Conservation (phyloP, 2,113 vertebrate genomes). For the Ameiurus melas region DNA sequence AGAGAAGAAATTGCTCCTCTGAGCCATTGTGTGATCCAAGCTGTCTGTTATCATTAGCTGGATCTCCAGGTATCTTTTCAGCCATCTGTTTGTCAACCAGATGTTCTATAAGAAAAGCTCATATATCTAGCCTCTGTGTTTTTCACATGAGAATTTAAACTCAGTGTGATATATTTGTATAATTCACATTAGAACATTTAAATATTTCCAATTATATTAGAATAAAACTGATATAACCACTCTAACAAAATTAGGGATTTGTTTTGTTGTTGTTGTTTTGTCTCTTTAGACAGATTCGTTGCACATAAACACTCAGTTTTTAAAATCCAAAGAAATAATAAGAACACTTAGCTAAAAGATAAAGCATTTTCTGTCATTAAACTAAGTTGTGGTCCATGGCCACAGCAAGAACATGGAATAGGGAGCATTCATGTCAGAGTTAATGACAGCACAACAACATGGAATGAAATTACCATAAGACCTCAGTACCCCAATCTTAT, state of each 20-base stretch:
- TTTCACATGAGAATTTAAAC: background rate
- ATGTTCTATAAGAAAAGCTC: conserved; percentile 30
- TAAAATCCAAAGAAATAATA: background rate
- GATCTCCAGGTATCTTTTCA: conserved; percentile 42
- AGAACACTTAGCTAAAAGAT: background rate
- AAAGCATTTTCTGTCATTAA: background rate
- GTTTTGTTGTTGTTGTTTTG: background rate
- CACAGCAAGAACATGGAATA: background rate
- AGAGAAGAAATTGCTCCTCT: conserved; percentile 25
- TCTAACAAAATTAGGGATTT: background rate
- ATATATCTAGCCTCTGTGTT: conserved; percentile 23
- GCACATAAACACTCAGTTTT: background rate
- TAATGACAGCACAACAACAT: background rate
- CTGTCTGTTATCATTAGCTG: conserved; percentile 49
- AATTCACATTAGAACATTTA: background rate
- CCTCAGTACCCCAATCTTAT: background rate
- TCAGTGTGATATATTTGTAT: too few relatives aligned
- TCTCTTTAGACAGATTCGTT: background rate
- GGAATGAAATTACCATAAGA: background rate
- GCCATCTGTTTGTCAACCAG: conserved; percentile 44
- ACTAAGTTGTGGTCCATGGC: background rate
- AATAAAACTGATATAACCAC: background rate
- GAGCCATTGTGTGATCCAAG: conserved; percentile 27
- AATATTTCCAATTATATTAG: too few relatives aligned
- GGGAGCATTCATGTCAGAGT: background rate